phyloP scores from a whole-genome alignment of 2,797 vertebrate genomes.

The Lindbergichthys nudifrons region DNA sequence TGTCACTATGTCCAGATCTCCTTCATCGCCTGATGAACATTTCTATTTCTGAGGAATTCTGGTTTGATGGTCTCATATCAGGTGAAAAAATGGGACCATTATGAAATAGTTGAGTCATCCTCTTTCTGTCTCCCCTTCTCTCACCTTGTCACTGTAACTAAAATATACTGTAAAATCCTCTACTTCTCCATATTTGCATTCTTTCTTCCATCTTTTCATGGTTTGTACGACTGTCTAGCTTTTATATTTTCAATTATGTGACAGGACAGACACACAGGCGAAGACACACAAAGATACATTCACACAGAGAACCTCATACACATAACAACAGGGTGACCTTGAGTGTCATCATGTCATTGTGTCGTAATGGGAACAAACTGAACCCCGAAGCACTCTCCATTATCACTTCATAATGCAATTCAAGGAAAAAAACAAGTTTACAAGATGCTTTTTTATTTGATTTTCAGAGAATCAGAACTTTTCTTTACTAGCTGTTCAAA shows the following conservation, averaged over 20 bases:
- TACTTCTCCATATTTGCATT: background rate
- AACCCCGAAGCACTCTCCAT: background rate
- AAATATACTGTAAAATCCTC: background rate
- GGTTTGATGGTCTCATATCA: background rate
- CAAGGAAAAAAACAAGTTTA: background rate
- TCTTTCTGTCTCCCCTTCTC: too few relatives aligned
- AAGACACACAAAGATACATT: background rate
- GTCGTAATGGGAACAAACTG: constrained; percentile 2
- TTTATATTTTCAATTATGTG: background rate
- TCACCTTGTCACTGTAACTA: background rate
- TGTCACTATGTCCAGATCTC: background rate
- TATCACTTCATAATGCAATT: background rate
- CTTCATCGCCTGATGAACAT: background rate
- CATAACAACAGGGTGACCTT: background rate
- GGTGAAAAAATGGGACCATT: background rate
- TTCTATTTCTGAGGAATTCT: background rate
- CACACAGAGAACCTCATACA: background rate
- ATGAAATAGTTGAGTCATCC: constrained; percentile 8
- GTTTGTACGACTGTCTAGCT: background rate
- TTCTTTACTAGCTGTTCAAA: background rate
- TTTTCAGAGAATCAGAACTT: background rate
- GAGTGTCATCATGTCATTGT: constrained; percentile 13
- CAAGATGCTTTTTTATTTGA: background rate
- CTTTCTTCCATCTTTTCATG: background rate
- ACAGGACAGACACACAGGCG: background rate